Base-by-base conservation (phyloP, 2,113 vertebrate genomes). In the Rhombomys opimus region DNA sequence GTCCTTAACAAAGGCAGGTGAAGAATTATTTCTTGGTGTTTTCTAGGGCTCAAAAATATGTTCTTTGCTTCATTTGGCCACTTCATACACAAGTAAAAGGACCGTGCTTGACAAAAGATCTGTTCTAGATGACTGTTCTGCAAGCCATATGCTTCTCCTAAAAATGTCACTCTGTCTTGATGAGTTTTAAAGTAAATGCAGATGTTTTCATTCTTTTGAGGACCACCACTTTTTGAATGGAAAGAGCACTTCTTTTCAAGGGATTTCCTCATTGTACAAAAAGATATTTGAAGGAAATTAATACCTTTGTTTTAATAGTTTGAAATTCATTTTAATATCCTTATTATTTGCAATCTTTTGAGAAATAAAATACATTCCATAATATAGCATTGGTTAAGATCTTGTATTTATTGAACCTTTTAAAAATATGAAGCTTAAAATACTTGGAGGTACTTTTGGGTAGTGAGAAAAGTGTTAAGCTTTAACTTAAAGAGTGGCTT, bases 101-200 rank as follows among this genome's bases (percentile, higher is more conserved):
- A 68, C 94, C 95, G 96, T 97, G 92, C 94, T 92, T 89, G 96
- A 97, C 97, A 97, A 97, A 98, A 97, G 97, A 95, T 90, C 77
- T 81, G 97, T 98, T 98, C 97, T 98, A 98, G 97, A 96, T 96
- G 97, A 95, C 93, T 96, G 96, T 97, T 95, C 86, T 97, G 89
- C 41, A 93, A 95, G 54, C 96, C 97, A 96, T 97, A 96, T 98
- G 97, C 97, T 97, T 97, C 97, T 97, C 96, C 95, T 98, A 97
- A 97, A 97, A 97, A 94, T 87, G 97, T 97, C 96, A 97, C 88
- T 98, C 96, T 96, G 90, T 97, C 82, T 89, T 96, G 97, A 98
- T 97, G 97, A 97, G 95, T 86, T 97, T 97, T 97, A 97, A 97
- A 97, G 97, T 98, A 95, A 97, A 93, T 93, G 59, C 97, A 98